A percentile compares a stretch with the other conserved stretches of the same genome.
Conservation (phyloP, 2,113 vertebrate genomes). For the Eleginops maclovinus region DNA sequence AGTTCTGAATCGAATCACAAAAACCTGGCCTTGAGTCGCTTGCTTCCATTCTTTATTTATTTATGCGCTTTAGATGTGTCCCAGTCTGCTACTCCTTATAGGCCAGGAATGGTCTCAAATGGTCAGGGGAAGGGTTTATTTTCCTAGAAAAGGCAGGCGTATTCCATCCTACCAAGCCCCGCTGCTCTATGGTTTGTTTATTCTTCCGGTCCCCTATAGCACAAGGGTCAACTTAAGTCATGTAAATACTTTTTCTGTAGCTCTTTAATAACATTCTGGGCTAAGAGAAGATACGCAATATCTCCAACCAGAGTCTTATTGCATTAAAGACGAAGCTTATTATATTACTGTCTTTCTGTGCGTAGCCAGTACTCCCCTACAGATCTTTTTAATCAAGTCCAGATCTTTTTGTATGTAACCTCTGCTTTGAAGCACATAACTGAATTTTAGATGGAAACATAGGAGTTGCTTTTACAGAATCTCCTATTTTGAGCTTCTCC, state of each 20-base stretch:
- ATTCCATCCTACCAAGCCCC: slow-evolving; percentile 6
- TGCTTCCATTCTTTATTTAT: slow-evolving; percentile 16
- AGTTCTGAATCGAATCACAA: neutral
- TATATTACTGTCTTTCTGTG: slow-evolving; percentile 47
- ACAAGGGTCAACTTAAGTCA: slow-evolving; percentile 61
- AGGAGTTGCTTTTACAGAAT: neutral
- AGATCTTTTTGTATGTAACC: slow-evolving; percentile 20
- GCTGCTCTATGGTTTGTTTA: slow-evolving; percentile 58
- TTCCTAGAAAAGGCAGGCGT: slow-evolving; percentile 35
- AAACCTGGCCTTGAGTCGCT: slow-evolving; percentile 12
- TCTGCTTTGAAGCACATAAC: neutral
- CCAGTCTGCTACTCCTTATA: slow-evolving; percentile 2
- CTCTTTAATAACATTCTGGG: slow-evolving; percentile 50
- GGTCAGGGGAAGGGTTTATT: slow-evolving; percentile 40
- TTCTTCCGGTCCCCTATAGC: slow-evolving; percentile 46
- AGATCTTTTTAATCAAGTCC: slow-evolving; percentile 39
- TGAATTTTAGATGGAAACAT: slow-evolving; percentile 21
- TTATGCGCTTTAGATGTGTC: slow-evolving; percentile 16
- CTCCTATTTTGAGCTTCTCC: neutral
- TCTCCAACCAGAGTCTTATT: slow-evolving; percentile 44
- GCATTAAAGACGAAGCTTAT: slow-evolving; percentile 61
- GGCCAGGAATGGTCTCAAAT: neutral
- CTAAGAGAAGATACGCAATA: slow-evolving; percentile 31
- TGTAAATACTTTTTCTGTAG: slow-evolving; percentile 61
- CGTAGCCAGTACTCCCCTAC: slow-evolving; percentile 11